These are phyloP conservation scores for Rattus rattus DNA, from an alignment of 2,113 vertebrate genomes.

Conservation along the genomic window DNA sequence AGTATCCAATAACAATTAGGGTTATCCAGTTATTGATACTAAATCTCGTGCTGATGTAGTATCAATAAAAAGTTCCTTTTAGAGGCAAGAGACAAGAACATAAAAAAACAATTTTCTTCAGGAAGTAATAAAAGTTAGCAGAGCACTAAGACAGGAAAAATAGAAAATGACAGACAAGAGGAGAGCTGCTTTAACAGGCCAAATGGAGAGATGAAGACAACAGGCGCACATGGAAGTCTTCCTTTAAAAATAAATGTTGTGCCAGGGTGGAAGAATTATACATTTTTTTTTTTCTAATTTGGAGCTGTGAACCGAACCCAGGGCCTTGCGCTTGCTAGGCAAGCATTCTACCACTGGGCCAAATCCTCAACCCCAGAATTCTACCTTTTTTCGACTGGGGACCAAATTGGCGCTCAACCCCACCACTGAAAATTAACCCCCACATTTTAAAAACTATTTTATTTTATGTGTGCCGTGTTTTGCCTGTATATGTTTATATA, in stretches of 20 bases:
- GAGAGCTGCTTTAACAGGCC: neutral
- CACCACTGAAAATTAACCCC: too few relatives aligned
- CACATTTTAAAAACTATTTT: neutral
- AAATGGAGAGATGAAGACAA: slow-evolving; percentile 50
- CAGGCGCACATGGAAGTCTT: neutral
- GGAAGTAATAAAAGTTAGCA: slow-evolving; percentile 42
- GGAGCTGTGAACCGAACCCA: too few relatives aligned
- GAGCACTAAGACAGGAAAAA: slow-evolving; percentile 57
- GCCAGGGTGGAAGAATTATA: neutral
- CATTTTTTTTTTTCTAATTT: too few relatives aligned
- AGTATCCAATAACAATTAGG: neutral
- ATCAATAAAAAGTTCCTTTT: slow-evolving; percentile 29
- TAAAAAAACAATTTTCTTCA: neutral
- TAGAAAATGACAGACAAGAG: slow-evolving; percentile 9
- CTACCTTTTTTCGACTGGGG: too few relatives aligned
- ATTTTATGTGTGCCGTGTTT: neutral
- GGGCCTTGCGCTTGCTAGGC: too few relatives aligned
- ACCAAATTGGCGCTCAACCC: too few relatives aligned
- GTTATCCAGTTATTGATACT: neutral
- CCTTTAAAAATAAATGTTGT: slow-evolving; percentile 10
- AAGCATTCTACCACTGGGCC: too few relatives aligned
- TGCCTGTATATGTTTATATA: neutral
- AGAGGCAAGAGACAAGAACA: slow-evolving; percentile 35
- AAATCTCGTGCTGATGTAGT: slow-evolving; percentile 11
- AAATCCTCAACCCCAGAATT: too few relatives aligned